Conservation (phyloP, 1,140 invertebrate genomes). For the Zophobas morio region DNA sequence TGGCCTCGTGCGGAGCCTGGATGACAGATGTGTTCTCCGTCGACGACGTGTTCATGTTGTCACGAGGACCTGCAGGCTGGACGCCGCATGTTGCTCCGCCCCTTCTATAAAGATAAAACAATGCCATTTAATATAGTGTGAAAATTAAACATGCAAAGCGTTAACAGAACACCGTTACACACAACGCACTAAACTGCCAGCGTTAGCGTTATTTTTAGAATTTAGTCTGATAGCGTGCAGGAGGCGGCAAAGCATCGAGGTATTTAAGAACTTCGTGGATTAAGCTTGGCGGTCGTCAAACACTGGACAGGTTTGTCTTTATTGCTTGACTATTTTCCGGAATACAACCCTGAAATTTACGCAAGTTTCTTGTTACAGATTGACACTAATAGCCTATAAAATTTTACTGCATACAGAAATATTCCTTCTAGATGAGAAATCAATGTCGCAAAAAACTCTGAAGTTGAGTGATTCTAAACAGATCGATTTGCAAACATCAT, state of each 20-base stretch:
- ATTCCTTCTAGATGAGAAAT: too few species aligned
- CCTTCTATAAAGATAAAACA: slow-evolving; percentile 53
- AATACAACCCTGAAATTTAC: too few species aligned
- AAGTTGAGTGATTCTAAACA: too few species aligned
- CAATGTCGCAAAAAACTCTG: too few species aligned
- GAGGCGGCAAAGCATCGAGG: neutral
- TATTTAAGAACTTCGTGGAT: neutral
- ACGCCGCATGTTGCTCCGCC: slow-evolving; percentile 64
- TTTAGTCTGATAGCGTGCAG: neutral
- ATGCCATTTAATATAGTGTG: slow-evolving; percentile 6
- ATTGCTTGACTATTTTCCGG: too few species aligned
- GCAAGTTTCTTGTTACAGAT: too few species aligned
- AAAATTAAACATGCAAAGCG: slow-evolving; percentile 11
- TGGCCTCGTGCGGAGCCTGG: slow-evolving; percentile 70
- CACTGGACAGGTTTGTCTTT: too few species aligned
- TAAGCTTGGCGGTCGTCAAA: neutral
- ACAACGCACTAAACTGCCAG: neutral
- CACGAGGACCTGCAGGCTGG: slow-evolving; percentile 66
- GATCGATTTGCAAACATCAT: too few species aligned
- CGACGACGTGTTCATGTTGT: slow-evolving; percentile 67
- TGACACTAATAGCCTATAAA: too few species aligned
- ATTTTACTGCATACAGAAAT: too few species aligned
- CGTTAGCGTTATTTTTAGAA: neutral
- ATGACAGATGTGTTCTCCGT: slow-evolving; percentile 70
- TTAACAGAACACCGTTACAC: neutral